Evolutionary conservation across 2,113 vertebrate species (phyloP).

Genomic region (Crypturellus undulatus): DNA sequence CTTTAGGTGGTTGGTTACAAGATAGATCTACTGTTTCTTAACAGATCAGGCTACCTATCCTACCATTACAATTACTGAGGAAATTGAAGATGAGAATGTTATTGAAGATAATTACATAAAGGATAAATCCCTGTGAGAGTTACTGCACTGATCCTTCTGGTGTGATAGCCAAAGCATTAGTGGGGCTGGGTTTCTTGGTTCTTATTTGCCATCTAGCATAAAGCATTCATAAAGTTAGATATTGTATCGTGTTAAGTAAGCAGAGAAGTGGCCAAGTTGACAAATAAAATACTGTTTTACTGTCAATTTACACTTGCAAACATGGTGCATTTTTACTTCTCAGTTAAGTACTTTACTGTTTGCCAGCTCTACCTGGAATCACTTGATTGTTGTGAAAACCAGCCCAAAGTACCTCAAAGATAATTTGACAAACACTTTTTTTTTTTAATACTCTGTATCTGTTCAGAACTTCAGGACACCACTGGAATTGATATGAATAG

Average conservation of each 20-base stretch:
- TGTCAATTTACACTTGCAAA: background rate
- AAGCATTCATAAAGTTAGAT: background rate
- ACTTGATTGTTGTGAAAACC: constrained; percentile 4
- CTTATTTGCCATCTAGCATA: background rate
- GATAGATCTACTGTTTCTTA: background rate
- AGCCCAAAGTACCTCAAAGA: constrained; percentile 18
- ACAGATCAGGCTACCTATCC: background rate
- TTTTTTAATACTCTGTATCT: background rate
- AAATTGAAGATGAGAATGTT: background rate
- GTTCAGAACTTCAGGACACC: background rate
- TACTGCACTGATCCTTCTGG: background rate
- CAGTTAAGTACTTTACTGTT: background rate
- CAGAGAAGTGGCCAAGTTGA: background rate
- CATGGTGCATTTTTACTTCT: background rate
- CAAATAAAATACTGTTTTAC: background rate
- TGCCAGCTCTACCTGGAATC: background rate
- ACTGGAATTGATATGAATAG: constrained; percentile 43
- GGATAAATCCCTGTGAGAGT: background rate
- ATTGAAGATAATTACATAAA: background rate
- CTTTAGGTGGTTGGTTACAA: background rate
- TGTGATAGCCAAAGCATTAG: background rate
- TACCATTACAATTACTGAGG: background rate
- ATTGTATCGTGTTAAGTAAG: background rate
- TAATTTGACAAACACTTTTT: background rate
- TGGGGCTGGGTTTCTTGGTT: fast-evolving